Percentiles rank a stretch among this genome's conserved stretches.
Evolutionary conservation across 2,113 vertebrate genomes (phyloP).

Genomic region (Leucosticte australis): DNA sequence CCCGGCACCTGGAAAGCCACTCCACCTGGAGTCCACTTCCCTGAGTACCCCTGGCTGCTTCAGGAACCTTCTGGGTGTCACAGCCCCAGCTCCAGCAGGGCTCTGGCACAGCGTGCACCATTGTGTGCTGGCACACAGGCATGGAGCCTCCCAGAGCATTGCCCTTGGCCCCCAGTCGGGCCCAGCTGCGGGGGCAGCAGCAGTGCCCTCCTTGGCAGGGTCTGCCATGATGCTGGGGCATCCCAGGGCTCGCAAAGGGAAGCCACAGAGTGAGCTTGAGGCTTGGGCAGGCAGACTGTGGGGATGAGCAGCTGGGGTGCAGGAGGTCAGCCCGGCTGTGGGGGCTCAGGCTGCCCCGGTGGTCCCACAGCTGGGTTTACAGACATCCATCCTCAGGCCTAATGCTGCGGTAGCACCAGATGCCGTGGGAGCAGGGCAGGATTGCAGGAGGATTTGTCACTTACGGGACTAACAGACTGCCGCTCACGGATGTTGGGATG

Average conservation of each 20-base stretch:
- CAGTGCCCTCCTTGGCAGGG: neutral
- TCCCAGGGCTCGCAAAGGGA: neutral
- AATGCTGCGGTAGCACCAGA: rapidly evolving
- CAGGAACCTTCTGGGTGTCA: neutral
- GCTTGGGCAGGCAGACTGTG: neutral
- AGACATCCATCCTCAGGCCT: neutral
- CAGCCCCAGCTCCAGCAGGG: neutral
- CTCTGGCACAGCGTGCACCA: rapidly evolving
- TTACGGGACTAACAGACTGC: neutral
- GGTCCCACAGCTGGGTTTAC: neutral
- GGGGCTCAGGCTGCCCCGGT: neutral
- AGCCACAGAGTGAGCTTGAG: neutral
- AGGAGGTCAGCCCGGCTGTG: rapidly evolving
- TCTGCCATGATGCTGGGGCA: neutral
- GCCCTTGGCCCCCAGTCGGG: rapidly evolving
- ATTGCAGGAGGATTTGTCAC: neutral
- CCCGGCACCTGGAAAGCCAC: rapidly evolving
- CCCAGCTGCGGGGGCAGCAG: rapidly evolving
- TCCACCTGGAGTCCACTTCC: neutral
- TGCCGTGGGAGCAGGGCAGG: neutral
- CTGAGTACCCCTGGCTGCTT: rapidly evolving
- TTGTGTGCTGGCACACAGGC: rapidly evolving
- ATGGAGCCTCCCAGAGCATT: neutral
- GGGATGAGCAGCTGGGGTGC: neutral
- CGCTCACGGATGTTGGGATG: neutral